Conservation (phyloP, 2,797 vertebrate species). For the Anisognathus igniventris region DNA sequence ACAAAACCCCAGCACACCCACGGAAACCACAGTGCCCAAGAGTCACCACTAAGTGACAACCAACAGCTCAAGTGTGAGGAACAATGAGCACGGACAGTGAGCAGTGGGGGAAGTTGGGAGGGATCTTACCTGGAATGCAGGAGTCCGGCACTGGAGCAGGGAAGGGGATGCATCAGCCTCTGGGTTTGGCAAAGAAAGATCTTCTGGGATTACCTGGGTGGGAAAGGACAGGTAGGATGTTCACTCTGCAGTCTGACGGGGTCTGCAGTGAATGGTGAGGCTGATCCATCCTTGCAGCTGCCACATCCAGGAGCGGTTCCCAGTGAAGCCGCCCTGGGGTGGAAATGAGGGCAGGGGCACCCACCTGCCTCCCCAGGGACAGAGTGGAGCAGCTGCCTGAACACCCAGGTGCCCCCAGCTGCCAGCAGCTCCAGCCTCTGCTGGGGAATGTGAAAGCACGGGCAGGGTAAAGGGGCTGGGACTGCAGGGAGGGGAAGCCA, state of each 20-base stretch:
- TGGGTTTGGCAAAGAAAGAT: not conserved
- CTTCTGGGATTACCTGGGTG: not conserved
- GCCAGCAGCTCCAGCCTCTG: not conserved
- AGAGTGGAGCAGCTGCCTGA: fast-evolving
- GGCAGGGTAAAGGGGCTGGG: not conserved
- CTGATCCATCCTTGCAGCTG: not conserved
- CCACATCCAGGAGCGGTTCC: fast-evolving
- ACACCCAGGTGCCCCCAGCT: not conserved
- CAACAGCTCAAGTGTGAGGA: not conserved
- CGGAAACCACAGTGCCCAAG: not conserved
- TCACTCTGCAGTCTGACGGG: not conserved
- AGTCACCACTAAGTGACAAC: fast-evolving
- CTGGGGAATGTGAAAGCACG: not conserved
- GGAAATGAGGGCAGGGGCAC: not conserved
- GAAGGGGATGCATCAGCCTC: not conserved
- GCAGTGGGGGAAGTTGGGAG: fast-evolving
- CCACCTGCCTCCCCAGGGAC: not conserved
- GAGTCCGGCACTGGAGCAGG: fast-evolving
- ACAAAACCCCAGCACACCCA: fast-evolving
- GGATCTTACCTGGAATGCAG: not conserved
- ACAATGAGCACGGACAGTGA: fast-evolving
- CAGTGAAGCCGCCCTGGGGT: fast-evolving
- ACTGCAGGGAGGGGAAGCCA: not conserved
- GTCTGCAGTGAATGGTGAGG: fast-evolving
- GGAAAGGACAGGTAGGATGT: not conserved